These are phyloP conservation scores for Alectura lathami DNA, from an alignment of 2,113 vertebrate genomes.

Conservation along the genomic window DNA sequence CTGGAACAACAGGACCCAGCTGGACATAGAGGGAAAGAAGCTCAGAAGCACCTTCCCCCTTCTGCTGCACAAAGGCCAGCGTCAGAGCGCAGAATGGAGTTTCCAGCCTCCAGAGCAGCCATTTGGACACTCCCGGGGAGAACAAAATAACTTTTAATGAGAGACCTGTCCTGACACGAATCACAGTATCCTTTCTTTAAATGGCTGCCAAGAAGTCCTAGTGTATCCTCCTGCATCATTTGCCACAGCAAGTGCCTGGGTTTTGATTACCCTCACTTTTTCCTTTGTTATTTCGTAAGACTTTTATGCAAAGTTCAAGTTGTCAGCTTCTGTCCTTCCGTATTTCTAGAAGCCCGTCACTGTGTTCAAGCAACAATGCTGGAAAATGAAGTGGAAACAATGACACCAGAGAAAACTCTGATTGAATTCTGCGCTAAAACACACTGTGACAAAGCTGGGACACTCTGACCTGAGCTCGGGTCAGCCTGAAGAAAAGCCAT, in stretches of 20 bases:
- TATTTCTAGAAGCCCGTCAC: background rate
- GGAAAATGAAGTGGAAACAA: slow-evolving; percentile 44
- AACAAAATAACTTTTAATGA: background rate
- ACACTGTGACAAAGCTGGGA: slow-evolving; percentile 23
- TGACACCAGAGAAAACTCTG: slow-evolving; percentile 3
- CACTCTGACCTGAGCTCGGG: slow-evolving; percentile 6
- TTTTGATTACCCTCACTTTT: background rate
- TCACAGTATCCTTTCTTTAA: background rate
- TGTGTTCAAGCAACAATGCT: background rate
- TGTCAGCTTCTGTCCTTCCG: background rate
- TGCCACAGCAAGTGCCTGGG: background rate
- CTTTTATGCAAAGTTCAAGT: background rate
- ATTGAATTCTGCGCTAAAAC: background rate
- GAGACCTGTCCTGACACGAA: background rate
- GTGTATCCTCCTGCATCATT: background rate
- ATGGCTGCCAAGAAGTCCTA: background rate
- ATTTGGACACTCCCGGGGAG: background rate
- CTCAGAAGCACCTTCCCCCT: background rate
- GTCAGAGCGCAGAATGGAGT: background rate
- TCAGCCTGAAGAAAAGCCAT: background rate
- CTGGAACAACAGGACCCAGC: background rate
- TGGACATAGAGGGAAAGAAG: background rate
- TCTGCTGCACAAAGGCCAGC: background rate
- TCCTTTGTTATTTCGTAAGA: background rate
- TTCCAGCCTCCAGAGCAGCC: background rate